These are phyloP conservation scores for Apis laboriosa DNA, from an alignment of 1,140 invertebrate species.

Conservation along the genomic window DNA sequence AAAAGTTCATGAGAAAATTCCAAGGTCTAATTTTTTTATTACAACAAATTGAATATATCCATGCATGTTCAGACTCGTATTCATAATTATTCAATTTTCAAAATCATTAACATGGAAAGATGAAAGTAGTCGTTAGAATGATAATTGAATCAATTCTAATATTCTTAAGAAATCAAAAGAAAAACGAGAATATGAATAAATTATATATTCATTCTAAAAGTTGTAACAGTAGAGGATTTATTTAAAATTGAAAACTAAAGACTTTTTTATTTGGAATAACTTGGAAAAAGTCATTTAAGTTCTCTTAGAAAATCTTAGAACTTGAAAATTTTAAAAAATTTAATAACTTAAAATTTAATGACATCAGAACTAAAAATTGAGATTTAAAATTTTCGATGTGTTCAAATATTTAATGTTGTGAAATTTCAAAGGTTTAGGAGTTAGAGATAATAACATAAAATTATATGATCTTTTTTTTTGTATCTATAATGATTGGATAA, in stretches of 20 bases:
- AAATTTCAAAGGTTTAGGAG: background rate
- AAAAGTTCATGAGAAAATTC: background rate
- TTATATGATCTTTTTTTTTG: background rate
- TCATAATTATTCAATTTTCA: constrained; percentile 19
- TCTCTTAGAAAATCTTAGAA: background rate
- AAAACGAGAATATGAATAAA: too few species aligned
- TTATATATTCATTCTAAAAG: too few species aligned
- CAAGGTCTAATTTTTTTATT: constrained; percentile 25
- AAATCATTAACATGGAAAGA: background rate
- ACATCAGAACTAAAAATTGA: background rate
- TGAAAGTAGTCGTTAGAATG: background rate
- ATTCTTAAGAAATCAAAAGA: too few species aligned
- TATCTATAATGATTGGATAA: background rate
- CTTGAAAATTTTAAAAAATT: background rate
- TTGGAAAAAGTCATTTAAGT: too few species aligned
- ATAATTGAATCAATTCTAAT: background rate
- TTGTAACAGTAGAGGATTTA: too few species aligned
- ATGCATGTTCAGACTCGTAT: constrained; percentile 14
- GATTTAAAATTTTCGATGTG: background rate
- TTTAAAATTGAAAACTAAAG: too few species aligned
- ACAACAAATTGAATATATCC: background rate
- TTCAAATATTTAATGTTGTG: too few species aligned
- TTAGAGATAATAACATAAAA: background rate
- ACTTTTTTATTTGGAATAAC: too few species aligned
- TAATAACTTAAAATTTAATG: background rate